Percentiles rank a stretch among this genome's conserved stretches.
Evolutionary conservation across 2,797 vertebrate genomes (phyloP).

Genomic region (Gallinago stenura): DNA sequence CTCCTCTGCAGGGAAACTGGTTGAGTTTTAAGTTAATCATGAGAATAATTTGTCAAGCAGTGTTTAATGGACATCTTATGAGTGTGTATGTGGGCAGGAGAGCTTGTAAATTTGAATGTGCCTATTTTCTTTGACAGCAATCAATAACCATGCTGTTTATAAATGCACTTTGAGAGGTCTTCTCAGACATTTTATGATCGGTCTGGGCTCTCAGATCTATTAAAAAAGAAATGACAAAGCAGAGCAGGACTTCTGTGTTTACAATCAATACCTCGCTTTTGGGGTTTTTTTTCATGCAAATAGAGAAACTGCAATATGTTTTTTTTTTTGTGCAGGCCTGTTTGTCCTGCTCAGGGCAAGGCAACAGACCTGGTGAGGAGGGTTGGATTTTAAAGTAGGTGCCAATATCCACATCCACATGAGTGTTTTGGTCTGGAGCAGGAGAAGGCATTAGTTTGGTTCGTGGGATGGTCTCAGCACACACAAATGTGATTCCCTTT

Average conservation of each 20-base stretch:
- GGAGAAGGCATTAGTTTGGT: neutral
- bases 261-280: neutral
- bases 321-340: neutral
- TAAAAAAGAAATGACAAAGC: neutral
- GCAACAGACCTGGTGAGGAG: neutral
- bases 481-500: neutral
- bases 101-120: conserved; percentile 24
- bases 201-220: neutral
- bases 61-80: neutral
- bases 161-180: neutral
- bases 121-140: conserved; percentile 12
- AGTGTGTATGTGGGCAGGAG: neutral
- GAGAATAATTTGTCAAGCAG: neutral
- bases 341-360: neutral
- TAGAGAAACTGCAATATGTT: neutral
- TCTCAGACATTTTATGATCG: neutral
- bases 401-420: neutral
- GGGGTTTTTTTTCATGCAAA: neutral
- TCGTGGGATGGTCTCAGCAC: neutral
- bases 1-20: neutral
- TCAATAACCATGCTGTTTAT: conserved; percentile 3
- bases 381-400: neutral
- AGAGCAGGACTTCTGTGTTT: neutral
- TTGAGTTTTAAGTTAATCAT: neutral
- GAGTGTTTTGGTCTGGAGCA: neutral